phyloP scores from a whole-genome alignment of 1,140 invertebrate genomes.

The Drosophila equinoxialis region DNA sequence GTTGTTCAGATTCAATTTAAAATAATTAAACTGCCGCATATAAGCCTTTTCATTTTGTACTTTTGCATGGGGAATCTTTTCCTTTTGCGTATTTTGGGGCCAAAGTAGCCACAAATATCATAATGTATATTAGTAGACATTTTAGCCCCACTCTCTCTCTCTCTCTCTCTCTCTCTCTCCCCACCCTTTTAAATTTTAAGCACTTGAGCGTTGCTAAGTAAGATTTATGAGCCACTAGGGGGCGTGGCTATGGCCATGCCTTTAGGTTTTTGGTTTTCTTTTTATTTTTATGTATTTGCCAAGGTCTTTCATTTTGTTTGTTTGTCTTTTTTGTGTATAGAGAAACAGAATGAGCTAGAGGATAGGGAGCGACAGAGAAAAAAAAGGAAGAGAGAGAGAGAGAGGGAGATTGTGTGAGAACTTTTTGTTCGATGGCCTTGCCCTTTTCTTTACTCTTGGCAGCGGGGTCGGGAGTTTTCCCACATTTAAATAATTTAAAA shows the following conservation, averaged over 20 bases:
- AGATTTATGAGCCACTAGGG: slow-evolving; percentile 68
- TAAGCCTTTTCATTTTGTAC: slow-evolving; percentile 40
- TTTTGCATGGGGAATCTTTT: slow-evolving; percentile 35
- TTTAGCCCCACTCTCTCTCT: slow-evolving; percentile 10
- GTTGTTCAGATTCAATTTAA: slow-evolving; percentile 50
- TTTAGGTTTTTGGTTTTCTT: slow-evolving; percentile 46
- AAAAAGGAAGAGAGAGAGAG: not conserved
- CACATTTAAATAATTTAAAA: slow-evolving; percentile 75
- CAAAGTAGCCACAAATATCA: slow-evolving; percentile 52
- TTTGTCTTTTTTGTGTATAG: slow-evolving; percentile 41
- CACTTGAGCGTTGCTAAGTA: slow-evolving; percentile 68
- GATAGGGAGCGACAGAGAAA: not conserved
- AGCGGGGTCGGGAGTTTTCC: slow-evolving; percentile 20
- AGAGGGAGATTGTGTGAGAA: not conserved
- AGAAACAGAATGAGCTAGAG: slow-evolving; percentile 25
- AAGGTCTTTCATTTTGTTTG: slow-evolving; percentile 63
- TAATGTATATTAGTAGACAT: slow-evolving; percentile 29
- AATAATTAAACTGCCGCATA: slow-evolving; percentile 72
- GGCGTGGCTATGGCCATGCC: slow-evolving; percentile 56
- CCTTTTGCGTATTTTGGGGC: not conserved
- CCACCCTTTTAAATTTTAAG: slow-evolving; percentile 38
- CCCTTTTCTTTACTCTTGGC: slow-evolving; percentile 24
- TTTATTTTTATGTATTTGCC: slow-evolving; percentile 41
- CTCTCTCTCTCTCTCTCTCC: not conserved
- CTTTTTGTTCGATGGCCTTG: slow-evolving; percentile 46